Evolutionary conservation across 2,113 vertebrate genomes (phyloP), one percentile per base, ranked within the genome.

Genomic region (Dicrurus megarhynchus): DNA sequence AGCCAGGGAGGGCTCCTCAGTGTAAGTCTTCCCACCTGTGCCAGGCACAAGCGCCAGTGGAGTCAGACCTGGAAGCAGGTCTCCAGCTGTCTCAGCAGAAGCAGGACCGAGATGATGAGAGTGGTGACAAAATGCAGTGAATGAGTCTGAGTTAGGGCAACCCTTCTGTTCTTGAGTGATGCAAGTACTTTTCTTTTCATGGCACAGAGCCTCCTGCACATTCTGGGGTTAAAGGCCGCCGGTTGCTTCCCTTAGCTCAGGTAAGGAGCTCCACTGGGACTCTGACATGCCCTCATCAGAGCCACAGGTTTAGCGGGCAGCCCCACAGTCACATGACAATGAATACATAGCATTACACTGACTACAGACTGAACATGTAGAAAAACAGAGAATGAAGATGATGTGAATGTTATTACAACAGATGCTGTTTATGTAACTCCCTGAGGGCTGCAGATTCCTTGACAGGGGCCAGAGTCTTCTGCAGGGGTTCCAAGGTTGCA

Each of bases 1-100:
- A 98, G 99, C 95, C 97, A 98, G 35, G 99, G 99, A 68, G 99
- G 99, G 42, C 98, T 99, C 39, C 99, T 99, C 95, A 99, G 98
- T 9, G 99, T 99, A 97, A 99, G 99, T 98, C 19, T 74, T 55
- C 39, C 28, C 7, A 8, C 13, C 41, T 27, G 16, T 64, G 24
- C 20, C 20, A 19, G 20, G 41, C 60, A 52, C 46, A 75, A 61
- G 28, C 4, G 15, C 27, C 32, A 37, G 23, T 4, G 42, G 32
- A 24, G 13, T 79, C 74, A 70, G n/a, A 22, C 14, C 35, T 63
- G 70, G 2, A 74, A 41, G n/a, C 19, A 30, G 41, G 27, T 63
- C 39, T 86, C 20, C 60, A 60, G n/a, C 68, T 50, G 16, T 23
- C 47, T 63, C 20, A 44, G 82, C 53, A 83, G 94, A 57, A 28